phyloP scores from a whole-genome alignment of 2,797 vertebrate species.

The Cossypha niveicapilla region DNA sequence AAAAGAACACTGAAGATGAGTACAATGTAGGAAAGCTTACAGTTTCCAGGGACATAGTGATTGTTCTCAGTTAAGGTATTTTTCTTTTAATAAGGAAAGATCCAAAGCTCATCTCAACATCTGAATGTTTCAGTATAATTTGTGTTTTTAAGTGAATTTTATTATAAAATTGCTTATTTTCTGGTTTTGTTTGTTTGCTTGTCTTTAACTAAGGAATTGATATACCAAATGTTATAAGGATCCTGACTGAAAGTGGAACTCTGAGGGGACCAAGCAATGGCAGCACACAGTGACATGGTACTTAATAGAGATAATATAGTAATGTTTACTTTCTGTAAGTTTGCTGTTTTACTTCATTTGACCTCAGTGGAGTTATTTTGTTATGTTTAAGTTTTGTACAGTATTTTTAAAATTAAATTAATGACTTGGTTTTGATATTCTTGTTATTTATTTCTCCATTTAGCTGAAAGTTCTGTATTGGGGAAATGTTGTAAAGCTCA shows the following conservation, averaged over 20 bases:
- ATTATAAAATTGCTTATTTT: not conserved
- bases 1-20: not conserved
- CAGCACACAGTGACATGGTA: not conserved
- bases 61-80: not conserved
- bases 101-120: not conserved
- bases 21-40: not conserved
- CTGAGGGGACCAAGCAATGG: conserved; percentile 13
- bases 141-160: not conserved
- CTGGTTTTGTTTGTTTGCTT: not conserved
- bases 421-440: not conserved
- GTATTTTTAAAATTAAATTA: not conserved
- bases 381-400: not conserved
- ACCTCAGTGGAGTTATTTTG: not conserved
- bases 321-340: not conserved
- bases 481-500: not conserved
- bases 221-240: conserved; percentile 24
- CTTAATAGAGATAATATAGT: not conserved
- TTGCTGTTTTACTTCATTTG: not conserved
- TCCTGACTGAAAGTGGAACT: conserved; percentile 54
- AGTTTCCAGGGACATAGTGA: not conserved
- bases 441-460: not conserved
- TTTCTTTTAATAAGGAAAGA: not conserved
- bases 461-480: not conserved
- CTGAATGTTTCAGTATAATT: not conserved
- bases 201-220: conserved; percentile 48